Base-by-base conservation (phyloP, 1,140 invertebrate species). In the Cotesia vestalis region DNA sequence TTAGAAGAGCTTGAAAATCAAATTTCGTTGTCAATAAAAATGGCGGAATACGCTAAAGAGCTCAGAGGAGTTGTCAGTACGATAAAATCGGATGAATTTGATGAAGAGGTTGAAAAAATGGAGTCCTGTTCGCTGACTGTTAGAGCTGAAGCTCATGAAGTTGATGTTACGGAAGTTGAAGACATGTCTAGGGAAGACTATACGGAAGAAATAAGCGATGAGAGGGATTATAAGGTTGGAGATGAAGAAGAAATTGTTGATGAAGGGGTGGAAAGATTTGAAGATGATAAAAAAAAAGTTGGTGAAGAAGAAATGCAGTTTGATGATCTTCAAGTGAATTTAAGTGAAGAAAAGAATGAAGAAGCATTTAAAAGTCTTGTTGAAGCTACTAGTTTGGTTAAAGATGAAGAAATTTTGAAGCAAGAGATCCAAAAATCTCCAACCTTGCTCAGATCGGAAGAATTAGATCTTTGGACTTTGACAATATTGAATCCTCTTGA, bases 1-100 rank as follows among this genome's bases (percentile, higher is more conserved):
- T 46, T 76, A 4, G 73, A 81, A 59, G 78, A 81, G 34, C 74
- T 82, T 0, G 79, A 80, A 9, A 82, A 80, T 66, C 79, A 80
- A 20, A 78, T 82, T 70, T 71, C 78, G 0, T 40, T 81, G 12
- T 78, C 78, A 0, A 79, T 82, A 4, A 77, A 77, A 67, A 69
- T 77, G 27, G 72, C 72, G 14, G 64, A 75, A 5, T 78, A 80
- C 14, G 73, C 76, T 12, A 78, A 77, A 40, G 80, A 80, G 11
- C 60, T 81, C 20, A 72, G 70, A 27, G 71, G 76, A 64, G 76
- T 75, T 52, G 69, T 76, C 0, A 64, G 72, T 17, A 73, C 73
- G 14, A 61, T 78, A 60, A 68, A 66, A 0, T 61, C 73, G 3
- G 73, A 74, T 46, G 62, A 73, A 64, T 52, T 57, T n/a, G 69